Evolutionary conservation across 2,888 invertebrate genomes (phyloP), one percentile per base, ranked within the genome.

Genomic region (Chouioia cunea): DNA sequence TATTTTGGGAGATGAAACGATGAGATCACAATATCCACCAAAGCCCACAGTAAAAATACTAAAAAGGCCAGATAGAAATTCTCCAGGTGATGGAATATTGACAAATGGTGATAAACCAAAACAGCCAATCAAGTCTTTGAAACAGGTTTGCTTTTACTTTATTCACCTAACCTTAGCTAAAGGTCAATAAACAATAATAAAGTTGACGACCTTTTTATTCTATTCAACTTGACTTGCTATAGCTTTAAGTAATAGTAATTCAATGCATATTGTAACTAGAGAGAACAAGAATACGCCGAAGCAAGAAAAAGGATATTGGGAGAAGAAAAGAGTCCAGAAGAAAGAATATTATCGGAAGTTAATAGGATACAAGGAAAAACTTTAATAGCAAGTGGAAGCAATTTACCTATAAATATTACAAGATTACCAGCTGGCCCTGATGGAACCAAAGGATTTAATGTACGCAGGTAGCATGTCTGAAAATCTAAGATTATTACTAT

Each of bases 251-350:
- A 4, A 36, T 48, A 22, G 4, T 56, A 18, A 43, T n/a, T 47
- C 20, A 22, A 48, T 60, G 12, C 8, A 47, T 60, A 59, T 36
- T 66, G 77, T 76, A 12, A 36, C 22, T 83, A 97, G 89, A 89
- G 97, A 79, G 96, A 97, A 86, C 95, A 95, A 82, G 97, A 96
- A 82, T 97, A 97, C 83, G 96, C 96, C 15, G 93, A 96, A 85
- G 97, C 97, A 20, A 90, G 97, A 77, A 89, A 95, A 76, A 89
- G 97, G 82, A 97, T 97, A 86, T 87, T 97, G 78, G 97, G 97
- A 16, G 93, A 95, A 83, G 94, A 94, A 65, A 89, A 90, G 78
- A 93, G 92, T 84, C 93, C 93, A 0, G 93, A 94, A 82, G 93
- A 93, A 47, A 81, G 80, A 47, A 43, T 76, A 23, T 43, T 77